Base-by-base conservation (phyloP, 2,113 vertebrate genomes). In the Fulmarus glacialis region DNA sequence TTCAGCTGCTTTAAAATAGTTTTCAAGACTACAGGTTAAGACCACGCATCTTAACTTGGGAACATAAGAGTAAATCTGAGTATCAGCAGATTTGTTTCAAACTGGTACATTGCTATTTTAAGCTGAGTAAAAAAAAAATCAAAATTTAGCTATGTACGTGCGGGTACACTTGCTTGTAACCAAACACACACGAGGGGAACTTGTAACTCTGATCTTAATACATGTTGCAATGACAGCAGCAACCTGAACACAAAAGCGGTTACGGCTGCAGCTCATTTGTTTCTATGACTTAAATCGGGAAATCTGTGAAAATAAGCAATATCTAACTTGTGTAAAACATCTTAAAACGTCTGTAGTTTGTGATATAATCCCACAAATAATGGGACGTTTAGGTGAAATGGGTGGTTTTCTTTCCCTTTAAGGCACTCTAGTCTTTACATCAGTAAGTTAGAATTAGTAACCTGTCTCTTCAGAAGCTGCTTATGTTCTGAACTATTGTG, bases 221-320 rank as follows among this genome's bases (percentile, higher is more conserved):
- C 13, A 1, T 23, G 56, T 79, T 43, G 38, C 62, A 50, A 3
- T 14, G 78, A 66, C 62, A 64, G 8, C 45, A 92, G 63, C 71
- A 63, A 15, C 58, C 29, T 56, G 48, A 78, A 32, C n/a, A 68
- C 74, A 60, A 22, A 75, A 88, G 73, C 55, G 38, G 45, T 82
- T 81, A 40, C 3, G 5, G 3, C 56, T 90, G 70, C 60, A 92
- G 75, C 67, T 94, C 52, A 2, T 50, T 71, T 75, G 32, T 32
- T 59, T 64, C 82, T 72, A 30, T 66, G 30, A 43, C 63, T 64
- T 62, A 66, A 82, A 55, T 86, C 1, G 2, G 53, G 66, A 52
- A 81, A 87, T 85, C 89, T 93, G 56, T 91, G 82, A 95, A 89
- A 90, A 93, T 63, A 63, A 92, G 78, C 82, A 87, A 43, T 93